Conservation (phyloP, 2,113 vertebrate genomes). For the Abramis brama region DNA sequence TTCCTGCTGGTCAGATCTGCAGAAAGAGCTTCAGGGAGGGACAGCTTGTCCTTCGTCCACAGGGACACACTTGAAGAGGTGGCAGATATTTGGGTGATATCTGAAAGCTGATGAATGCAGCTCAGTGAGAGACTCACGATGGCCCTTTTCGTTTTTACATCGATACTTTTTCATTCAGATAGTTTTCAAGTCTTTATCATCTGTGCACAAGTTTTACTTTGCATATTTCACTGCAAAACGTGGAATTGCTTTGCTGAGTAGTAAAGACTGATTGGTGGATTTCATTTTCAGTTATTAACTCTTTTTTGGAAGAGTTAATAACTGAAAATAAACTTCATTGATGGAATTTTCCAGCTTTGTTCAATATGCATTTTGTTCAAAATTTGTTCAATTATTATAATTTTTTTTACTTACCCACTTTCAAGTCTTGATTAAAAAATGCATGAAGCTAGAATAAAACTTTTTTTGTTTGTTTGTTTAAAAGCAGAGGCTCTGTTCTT, state of each 20-base stretch:
- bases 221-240: neutral
- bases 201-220: neutral
- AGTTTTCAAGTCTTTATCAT: neutral
- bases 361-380: too few species aligned
- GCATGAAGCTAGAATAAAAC: too few species aligned
- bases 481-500: too few species aligned
- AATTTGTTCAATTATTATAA: too few species aligned
- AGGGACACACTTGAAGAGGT: conserved; percentile 4
- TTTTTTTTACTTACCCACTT: too few species aligned
- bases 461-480: too few species aligned
- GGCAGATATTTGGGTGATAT: neutral
- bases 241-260: neutral
- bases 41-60: neutral
- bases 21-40: neutral
- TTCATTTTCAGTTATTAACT: neutral
- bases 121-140: neutral
- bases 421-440: too few species aligned
- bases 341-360: too few species aligned
- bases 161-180: neutral
- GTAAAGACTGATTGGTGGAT: neutral
- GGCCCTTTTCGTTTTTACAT: neutral
- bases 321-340: too few species aligned
- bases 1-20: neutral
- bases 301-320: too few species aligned
- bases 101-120: conserved; percentile 21